Conservation (phyloP, 2,888 invertebrate species). For the Mimachlamys varia region DNA sequence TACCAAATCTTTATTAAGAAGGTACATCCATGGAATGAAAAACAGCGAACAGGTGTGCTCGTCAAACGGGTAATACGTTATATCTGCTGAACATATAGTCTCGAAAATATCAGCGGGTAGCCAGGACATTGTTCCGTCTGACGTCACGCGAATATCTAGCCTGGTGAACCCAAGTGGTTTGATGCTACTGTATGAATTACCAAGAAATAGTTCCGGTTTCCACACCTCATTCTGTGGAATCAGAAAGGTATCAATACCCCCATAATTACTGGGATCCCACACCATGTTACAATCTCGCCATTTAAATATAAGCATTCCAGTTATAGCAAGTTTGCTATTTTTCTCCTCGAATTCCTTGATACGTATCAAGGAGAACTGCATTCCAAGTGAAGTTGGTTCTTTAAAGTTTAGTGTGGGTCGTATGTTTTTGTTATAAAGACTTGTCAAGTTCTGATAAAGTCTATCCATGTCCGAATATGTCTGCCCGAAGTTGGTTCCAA, state of each 20-base stretch:
- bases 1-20: neutral
- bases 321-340: neutral
- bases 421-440: neutral
- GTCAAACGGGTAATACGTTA: neutral
- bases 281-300: neutral
- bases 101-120: neutral
- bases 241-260: neutral
- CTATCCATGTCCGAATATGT: too few species aligned
- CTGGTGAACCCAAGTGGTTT: neutral
- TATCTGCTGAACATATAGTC: neutral
- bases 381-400: neutral
- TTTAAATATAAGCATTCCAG: neutral
- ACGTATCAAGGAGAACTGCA: neutral
- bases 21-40: neutral
- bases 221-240: neutral
- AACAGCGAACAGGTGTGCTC: neutral
- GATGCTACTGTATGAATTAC: neutral
- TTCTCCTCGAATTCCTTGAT: neutral
- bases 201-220: neutral
- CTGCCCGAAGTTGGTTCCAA: too few species aligned
- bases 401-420: neutral
- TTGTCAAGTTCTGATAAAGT: neutral
- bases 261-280: neutral
- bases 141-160: neutral
- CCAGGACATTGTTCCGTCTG: neutral